Base-by-base conservation (phyloP, 2,113 vertebrate genomes). In the Calcarius ornatus region DNA sequence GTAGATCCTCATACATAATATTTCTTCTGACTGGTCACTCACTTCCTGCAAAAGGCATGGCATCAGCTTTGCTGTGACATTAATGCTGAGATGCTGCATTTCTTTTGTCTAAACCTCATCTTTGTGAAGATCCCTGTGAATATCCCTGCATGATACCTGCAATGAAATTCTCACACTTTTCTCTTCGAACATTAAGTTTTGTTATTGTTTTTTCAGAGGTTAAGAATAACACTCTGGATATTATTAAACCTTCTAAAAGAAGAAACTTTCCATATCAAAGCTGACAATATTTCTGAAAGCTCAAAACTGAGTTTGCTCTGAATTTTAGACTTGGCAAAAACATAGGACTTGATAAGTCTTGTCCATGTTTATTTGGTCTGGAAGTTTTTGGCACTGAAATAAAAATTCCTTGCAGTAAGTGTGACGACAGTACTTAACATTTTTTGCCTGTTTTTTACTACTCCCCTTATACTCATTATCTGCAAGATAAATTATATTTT, bases 311-410 rank as follows among this genome's bases (percentile, higher is more conserved):
- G 6, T 69, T 94, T 79, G 8, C 47, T 91, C 45, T 72, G 54
- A 64, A 61, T 92, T 90, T 92, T 78, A 91, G 81, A 54, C 63
- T 94, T 94, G 53, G 59, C 40, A 38, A 42, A 79, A 89, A 42
- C 3, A 1, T 23, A 65, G 57, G 20, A 47, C 69, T 85, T 51
- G 57, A 53, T 85, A 90, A 90, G 11, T 8, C 12, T 47, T 81
- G n/a, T 63, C 57, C 30, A 2, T 35, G 50, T 71, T 91, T 89
- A 48, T 84, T 94, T 87, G 89, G 81, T 92, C 75, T 95, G 84
- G 50, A 87, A 76, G 54, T 13, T 57, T 69, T 94, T 94, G 93
- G 81, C 89, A 76, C 19, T 13, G 66, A 89, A 91, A 85, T 92
- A 76, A 79, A 80, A 89, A 70, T 76, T 86, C 37, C 37, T 81